Conservation (phyloP, 1,140 invertebrate species). For the Aradophagus sp. region DNA sequence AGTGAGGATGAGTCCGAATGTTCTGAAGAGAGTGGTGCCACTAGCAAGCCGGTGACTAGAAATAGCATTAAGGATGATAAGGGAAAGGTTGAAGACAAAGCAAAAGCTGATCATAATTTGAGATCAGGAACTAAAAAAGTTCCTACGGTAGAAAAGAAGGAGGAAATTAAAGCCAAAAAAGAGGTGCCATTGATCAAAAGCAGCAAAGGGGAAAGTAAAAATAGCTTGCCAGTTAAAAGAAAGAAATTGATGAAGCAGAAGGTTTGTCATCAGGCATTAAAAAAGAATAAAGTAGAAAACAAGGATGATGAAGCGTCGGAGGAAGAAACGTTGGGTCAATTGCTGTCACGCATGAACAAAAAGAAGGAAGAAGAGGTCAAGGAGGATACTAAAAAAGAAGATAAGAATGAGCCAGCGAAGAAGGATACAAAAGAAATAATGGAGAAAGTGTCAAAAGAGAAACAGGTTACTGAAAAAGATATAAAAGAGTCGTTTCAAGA, state of each 20-base stretch:
- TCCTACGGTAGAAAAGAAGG: slow-evolving; percentile 19
- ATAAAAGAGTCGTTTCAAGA: slow-evolving; percentile 19
- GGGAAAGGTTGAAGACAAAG: slow-evolving; percentile 16
- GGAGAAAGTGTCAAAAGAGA: not conserved
- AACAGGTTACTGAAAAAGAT: slow-evolving; percentile 27
- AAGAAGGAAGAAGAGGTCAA: slow-evolving; percentile 54
- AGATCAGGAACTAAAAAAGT: slow-evolving; percentile 38
- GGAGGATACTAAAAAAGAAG: slow-evolving; percentile 10
- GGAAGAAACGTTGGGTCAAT: slow-evolving; percentile 66
- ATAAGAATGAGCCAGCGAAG: slow-evolving; percentile 23
- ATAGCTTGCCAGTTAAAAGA: slow-evolving; percentile 10
- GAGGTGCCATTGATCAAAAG: slow-evolving; percentile 6
- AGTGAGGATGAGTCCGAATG: slow-evolving; percentile 67
- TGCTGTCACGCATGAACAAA: slow-evolving; percentile 64
- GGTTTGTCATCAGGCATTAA: not conserved
- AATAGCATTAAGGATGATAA: slow-evolving; percentile 40
- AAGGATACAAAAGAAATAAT: slow-evolving; percentile 39
- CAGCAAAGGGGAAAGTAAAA: slow-evolving; percentile 31
- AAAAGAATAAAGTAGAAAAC: slow-evolving; percentile 35
- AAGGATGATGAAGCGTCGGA: slow-evolving; percentile 53
- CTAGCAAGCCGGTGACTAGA: slow-evolving; percentile 59
- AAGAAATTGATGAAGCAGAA: slow-evolving; percentile 20
- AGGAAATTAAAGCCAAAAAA: slow-evolving; percentile 26
- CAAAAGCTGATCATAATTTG: slow-evolving; percentile 34
- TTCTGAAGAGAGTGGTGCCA: slow-evolving; percentile 58